Conservation (phyloP, 2,113 vertebrate species). For the Engraulis encrasicolus region DNA sequence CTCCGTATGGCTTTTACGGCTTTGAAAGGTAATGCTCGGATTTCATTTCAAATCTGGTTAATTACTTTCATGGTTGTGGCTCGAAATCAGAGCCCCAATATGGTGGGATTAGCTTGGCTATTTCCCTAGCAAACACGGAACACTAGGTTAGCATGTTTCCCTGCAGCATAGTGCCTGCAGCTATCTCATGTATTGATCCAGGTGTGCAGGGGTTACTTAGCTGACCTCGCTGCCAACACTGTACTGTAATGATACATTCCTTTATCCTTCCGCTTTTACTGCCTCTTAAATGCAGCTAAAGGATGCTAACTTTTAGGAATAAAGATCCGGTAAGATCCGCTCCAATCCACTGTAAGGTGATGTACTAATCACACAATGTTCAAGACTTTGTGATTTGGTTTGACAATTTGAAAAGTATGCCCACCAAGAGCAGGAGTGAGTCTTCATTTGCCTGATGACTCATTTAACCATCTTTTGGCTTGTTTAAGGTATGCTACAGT, state of each 20-base stretch:
- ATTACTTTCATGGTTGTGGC: neutral
- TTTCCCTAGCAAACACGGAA: neutral
- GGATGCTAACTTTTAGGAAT: too few relatives aligned
- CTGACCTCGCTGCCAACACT: neutral
- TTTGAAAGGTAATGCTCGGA: slow-evolving; percentile 6
- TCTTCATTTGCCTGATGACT: too few relatives aligned
- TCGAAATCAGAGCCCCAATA: neutral
- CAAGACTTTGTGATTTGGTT: too few relatives aligned
- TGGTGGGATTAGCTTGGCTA: neutral
- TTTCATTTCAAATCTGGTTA: slow-evolving; percentile 18
- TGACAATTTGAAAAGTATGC: too few relatives aligned
- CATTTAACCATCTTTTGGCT: too few relatives aligned
- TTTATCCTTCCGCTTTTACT: neutral
- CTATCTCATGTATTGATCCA: slow-evolving; percentile 15
- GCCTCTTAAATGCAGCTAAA: neutral
- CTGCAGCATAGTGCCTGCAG: neutral
- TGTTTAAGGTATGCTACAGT: too few relatives aligned
- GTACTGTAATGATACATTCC: neutral
- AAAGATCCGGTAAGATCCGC: too few relatives aligned
- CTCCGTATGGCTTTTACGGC: slow-evolving; percentile 1
- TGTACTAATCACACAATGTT: too few relatives aligned
- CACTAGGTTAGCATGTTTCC: neutral
- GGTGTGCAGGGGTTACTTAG: neutral
- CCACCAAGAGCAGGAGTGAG: too few relatives aligned
- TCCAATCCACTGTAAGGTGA: too few relatives aligned